Percentiles rank a stretch among this genome's conserved stretches.
These are phyloP conservation scores for Nothocercus julius DNA, from an alignment of 2,113 vertebrate genomes.

Conservation along the genomic window DNA sequence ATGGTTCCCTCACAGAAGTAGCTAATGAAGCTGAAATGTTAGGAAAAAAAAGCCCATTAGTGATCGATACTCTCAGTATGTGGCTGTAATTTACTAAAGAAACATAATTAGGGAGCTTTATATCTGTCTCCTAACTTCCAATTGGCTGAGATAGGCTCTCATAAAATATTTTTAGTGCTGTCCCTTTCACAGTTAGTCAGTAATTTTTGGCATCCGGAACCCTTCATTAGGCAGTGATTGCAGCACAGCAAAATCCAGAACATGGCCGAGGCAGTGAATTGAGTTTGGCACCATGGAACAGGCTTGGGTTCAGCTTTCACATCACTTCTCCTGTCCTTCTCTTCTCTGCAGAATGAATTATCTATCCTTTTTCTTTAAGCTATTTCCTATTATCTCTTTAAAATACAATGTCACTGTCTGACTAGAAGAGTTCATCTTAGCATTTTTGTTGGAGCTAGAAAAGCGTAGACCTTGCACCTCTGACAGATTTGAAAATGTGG, in stretches of 20 bases:
- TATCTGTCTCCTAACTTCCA: conserved; percentile 1
- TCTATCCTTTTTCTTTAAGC: background rate
- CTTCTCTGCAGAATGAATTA: background rate
- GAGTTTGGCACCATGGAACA: background rate
- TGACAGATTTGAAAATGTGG: background rate
- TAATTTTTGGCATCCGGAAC: conserved; percentile 1
- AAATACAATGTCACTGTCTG: background rate
- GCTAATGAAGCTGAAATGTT: background rate
- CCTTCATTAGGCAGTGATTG: conserved; percentile 34
- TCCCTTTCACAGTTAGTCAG: background rate
- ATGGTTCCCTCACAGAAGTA: background rate
- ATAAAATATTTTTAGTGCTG: conserved; percentile 26
- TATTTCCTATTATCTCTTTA: background rate
- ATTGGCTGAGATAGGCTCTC: background rate
- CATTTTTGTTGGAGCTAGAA: background rate
- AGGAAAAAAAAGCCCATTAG: background rate
- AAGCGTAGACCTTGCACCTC: background rate
- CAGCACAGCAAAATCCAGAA: background rate
- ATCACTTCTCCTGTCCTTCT: background rate
- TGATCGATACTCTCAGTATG: background rate
- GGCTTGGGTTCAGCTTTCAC: background rate
- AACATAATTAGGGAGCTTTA: conserved; percentile 22
- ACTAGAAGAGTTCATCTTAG: background rate
- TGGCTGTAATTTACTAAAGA: conserved; percentile 21
- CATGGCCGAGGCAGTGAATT: background rate